Percentiles rank a stretch among this genome's conserved stretches.
Evolutionary conservation across 1,140 invertebrate genomes (phyloP).

Genomic region (Halictus rubicundus): DNA sequence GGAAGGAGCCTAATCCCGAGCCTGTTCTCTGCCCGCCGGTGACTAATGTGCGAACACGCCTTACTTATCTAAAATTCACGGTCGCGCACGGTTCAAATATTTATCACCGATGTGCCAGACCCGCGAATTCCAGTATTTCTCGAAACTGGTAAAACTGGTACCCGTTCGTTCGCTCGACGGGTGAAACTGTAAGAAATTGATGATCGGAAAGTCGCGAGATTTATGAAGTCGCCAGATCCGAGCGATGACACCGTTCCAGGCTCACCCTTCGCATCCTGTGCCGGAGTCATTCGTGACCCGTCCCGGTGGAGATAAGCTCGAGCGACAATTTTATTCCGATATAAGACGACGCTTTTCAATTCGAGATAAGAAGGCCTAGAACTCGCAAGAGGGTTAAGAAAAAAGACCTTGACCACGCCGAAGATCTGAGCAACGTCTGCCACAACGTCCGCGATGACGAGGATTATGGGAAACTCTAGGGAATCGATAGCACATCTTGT

Average conservation of each 20-base stretch:
- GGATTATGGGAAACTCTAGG: no score
- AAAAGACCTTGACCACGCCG: not conserved
- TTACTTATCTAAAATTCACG: not conserved
- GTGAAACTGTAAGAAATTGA: constrained; percentile 2
- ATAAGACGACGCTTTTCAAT: no score
- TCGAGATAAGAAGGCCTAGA: no score
- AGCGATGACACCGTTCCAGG: not conserved
- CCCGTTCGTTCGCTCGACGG: not conserved
- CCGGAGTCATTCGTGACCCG: no score
- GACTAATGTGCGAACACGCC: not conserved
- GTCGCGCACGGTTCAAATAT: not conserved
- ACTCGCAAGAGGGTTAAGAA: no score
- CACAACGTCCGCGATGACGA: not conserved
- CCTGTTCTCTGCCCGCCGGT: not conserved
- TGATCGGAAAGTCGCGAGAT: constrained; percentile 14
- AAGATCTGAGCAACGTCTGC: not conserved
- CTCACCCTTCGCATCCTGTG: no score
- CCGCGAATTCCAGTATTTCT: not conserved
- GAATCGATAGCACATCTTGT: no score
- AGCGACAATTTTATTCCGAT: no score
- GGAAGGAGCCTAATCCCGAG: not conserved
- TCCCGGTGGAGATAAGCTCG: no score
- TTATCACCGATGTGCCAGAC: not conserved
- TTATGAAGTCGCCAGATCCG: not conserved
- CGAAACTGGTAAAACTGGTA: not conserved